Evolutionary conservation across 1,140 invertebrate genomes (phyloP).

Genomic region (Littorina saxatilis): DNA sequence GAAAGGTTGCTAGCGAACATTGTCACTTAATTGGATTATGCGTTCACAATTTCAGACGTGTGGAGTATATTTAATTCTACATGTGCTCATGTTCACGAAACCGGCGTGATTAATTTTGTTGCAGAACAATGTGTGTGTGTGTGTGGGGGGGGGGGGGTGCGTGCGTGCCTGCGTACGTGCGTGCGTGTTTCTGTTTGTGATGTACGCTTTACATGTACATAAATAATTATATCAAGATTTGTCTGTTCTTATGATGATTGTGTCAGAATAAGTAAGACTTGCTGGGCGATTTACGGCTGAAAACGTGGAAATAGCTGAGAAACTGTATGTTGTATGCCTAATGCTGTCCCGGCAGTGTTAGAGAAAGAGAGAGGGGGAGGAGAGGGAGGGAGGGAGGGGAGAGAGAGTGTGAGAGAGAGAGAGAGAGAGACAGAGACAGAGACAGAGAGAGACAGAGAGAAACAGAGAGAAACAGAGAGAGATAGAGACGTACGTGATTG

Average conservation of each 20-base stretch:
- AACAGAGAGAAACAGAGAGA: background rate
- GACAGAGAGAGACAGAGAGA: background rate
- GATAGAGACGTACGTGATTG: background rate
- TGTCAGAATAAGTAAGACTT: background rate
- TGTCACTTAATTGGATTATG: no score
- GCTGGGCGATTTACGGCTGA: no score
- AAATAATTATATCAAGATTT: background rate
- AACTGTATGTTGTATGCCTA: background rate
- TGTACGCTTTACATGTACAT: background rate
- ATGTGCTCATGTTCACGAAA: no score
- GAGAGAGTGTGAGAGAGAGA: background rate
- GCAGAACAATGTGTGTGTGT: slow-evolving; percentile 31
- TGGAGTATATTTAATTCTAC: no score
- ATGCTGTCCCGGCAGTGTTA: background rate
- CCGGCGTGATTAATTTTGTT: no score
- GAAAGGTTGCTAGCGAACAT: no score
- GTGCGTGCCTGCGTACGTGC: slow-evolving; percentile 1
- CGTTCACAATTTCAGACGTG: no score
- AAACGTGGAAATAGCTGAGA: background rate
- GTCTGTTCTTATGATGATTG: no score
- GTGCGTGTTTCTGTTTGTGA: background rate
- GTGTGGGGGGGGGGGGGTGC: background rate
- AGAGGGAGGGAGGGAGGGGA: background rate
- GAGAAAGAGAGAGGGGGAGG: background rate
- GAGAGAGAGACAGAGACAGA: background rate